Evolutionary conservation across 2,113 vertebrate genomes (phyloP).

Genomic region (Oreochromis tanganicae): DNA sequence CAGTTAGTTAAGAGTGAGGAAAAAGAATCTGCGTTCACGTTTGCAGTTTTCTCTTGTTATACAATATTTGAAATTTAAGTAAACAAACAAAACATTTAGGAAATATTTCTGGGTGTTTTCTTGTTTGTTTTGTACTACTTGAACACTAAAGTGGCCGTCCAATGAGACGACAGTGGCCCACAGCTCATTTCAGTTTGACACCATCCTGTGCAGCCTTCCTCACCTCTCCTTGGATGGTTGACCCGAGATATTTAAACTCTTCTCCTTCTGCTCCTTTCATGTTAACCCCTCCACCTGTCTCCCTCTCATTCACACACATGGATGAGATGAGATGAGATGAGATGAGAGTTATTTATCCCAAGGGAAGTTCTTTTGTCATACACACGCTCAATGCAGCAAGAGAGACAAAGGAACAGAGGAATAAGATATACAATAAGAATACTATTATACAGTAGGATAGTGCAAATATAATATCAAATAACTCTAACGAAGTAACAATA

Average conservation of each 20-base stretch:
- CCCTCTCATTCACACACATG: neutral
- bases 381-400: too few relatives aligned
- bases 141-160: rapidly evolving
- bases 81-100: neutral
- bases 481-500: too few relatives aligned
- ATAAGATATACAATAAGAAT: too few relatives aligned
- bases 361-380: too few relatives aligned
- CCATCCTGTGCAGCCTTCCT: neutral
- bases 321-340: too few relatives aligned
- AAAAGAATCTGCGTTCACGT: neutral
- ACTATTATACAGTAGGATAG: too few relatives aligned
- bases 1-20: neutral
- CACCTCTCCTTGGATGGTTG: neutral
- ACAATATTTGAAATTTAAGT: neutral
- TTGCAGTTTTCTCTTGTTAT: rapidly evolving
- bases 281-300: neutral
- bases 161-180: neutral
- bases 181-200: rapidly evolving
- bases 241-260: neutral
- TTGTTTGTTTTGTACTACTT: neutral
- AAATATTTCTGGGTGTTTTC: neutral
- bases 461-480: too few relatives aligned
- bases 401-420: too few relatives aligned
- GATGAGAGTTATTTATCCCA: too few relatives aligned
- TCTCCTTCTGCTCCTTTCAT: neutral